Evolutionary conservation across 2,797 vertebrate genomes (phyloP).

Genomic region (Poecile montanus): DNA sequence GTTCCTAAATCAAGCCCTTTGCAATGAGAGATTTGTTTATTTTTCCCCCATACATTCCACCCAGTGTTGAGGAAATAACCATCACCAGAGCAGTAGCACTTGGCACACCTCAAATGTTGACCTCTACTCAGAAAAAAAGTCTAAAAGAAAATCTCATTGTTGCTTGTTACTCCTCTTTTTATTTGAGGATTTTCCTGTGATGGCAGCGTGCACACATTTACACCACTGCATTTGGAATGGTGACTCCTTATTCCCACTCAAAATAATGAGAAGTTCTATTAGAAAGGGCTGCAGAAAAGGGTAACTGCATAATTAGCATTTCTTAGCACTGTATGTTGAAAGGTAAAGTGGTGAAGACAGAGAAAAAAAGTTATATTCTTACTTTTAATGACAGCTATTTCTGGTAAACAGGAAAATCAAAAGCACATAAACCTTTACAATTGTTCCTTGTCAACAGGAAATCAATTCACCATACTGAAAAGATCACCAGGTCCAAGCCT

Average conservation of each 20-base stretch:
- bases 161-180: neutral
- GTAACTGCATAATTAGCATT: neutral
- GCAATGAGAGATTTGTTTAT: neutral
- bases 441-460: neutral
- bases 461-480: neutral
- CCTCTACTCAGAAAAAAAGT: neutral
- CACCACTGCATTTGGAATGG: neutral
- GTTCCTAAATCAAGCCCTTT: neutral
- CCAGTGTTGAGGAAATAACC: neutral
- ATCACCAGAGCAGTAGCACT: neutral
- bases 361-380: neutral
- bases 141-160: neutral
- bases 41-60: neutral
- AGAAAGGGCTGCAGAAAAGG: neutral
- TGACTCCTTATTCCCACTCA: neutral
- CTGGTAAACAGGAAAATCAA: neutral
- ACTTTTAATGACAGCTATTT: neutral
- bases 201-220: neutral
- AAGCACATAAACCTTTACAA: neutral
- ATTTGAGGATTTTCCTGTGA: neutral
- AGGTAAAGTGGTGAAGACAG: neutral
- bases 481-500: neutral
- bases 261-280: neutral
- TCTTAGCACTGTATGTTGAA: neutral
- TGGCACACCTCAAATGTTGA: neutral